Evolutionary conservation across 2,113 vertebrate species (phyloP).

Genomic region (Hystrix brachyura): DNA sequence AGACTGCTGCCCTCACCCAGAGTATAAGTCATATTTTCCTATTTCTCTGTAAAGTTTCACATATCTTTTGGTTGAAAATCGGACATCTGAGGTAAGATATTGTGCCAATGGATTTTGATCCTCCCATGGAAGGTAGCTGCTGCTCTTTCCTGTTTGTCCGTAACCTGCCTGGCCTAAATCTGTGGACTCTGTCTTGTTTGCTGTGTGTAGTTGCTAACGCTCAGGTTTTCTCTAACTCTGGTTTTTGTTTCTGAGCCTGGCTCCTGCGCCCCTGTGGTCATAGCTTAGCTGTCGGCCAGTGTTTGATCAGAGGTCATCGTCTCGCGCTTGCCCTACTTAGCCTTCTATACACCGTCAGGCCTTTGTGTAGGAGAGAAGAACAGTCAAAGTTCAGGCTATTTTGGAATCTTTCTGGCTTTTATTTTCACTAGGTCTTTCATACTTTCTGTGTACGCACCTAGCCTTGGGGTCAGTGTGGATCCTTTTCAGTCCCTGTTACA

Average conservation of each 20-base stretch:
- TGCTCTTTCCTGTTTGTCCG: background rate
- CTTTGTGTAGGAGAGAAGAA: background rate
- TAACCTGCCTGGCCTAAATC: too few relatives aligned
- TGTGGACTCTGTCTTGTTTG: background rate
- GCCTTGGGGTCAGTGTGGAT: background rate
- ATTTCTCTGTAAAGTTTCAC: background rate
- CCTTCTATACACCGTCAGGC: background rate
- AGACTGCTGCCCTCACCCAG: fast-evolving
- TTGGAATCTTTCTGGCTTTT: background rate
- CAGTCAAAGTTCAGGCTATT: fast-evolving
- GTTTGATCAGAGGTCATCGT: background rate
- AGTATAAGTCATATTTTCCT: background rate
- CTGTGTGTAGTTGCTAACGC: background rate
- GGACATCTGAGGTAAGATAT: background rate
- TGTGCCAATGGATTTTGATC: background rate
- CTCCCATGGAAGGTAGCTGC: background rate
- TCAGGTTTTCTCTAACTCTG: background rate
- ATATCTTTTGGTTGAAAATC: background rate
- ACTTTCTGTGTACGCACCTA: fast-evolving
- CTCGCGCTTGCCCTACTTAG: too few relatives aligned
- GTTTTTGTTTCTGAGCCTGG: background rate
- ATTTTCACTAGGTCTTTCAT: fast-evolving
- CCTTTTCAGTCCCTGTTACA: background rate
- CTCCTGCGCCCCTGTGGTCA: background rate
- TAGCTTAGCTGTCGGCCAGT: background rate